phyloP scores from a whole-genome alignment of 2,888 invertebrate genomes.

The Hemicrepidius hirtus region DNA sequence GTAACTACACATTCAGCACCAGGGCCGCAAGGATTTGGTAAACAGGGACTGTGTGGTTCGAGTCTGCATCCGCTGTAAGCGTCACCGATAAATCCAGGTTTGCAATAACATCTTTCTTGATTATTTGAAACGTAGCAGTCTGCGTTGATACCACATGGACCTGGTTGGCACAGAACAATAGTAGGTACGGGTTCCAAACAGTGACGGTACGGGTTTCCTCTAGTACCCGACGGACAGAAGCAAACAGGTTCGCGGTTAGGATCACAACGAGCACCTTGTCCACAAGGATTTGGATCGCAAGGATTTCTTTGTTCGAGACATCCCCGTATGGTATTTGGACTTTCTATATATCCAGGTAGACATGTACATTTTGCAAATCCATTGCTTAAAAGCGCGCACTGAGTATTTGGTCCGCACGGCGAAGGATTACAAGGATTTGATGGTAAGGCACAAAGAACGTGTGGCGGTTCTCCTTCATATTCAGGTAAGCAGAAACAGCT shows the following conservation, averaged over 20 bases:
- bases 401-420: constrained; percentile 92
- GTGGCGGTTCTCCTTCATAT: constrained; percentile 89
- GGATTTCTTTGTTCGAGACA: constrained; percentile 87
- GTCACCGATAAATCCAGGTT: constrained; percentile 84
- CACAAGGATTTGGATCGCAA: constrained; percentile 89
- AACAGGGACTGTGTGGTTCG: constrained; percentile 81
- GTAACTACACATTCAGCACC: constrained; percentile 83
- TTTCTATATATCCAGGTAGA: constrained; percentile 86
- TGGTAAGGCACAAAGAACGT: constrained; percentile 81
- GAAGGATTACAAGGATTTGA: constrained; percentile 88
- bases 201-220: constrained; percentile 88
- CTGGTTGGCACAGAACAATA: constrained; percentile 82
- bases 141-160: constrained; percentile 88
- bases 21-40: constrained; percentile 88
- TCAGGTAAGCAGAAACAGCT: constrained; percentile 92
- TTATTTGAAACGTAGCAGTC: constrained; percentile 90
- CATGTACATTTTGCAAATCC: constrained; percentile 93
- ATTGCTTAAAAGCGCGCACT: constrained; percentile 84
- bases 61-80: constrained; percentile 85
- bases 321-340: constrained; percentile 90
- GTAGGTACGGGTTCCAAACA: constrained; percentile 79
- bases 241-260: constrained; percentile 86
- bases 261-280: constrained; percentile 86
- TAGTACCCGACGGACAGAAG: constrained; percentile 87
- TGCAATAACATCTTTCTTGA: constrained; percentile 90